These are phyloP conservation scores for Drosophila ochracea DNA, from an alignment of 2,888 invertebrate species.

Conservation along the genomic window DNA sequence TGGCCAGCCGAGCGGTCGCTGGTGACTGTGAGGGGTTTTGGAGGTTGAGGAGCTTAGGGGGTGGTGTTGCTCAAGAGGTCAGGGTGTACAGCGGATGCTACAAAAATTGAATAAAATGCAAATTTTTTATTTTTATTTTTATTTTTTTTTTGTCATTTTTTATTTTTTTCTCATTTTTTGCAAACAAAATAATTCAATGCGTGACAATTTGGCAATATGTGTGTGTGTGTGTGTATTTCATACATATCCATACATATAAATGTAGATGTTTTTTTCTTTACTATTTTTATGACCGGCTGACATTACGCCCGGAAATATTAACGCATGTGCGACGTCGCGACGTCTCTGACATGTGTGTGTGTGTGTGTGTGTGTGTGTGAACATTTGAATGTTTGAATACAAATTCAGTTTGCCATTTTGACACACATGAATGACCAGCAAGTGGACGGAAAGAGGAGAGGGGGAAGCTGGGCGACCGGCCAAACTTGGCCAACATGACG, in stretches of 20 bases:
- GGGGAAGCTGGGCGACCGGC: slow-evolving; percentile 3
- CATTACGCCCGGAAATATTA: slow-evolving; percentile 76
- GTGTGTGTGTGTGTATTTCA: slow-evolving; percentile 4
- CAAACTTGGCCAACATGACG: slow-evolving; percentile 55
- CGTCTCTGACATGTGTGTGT: slow-evolving; percentile 5
- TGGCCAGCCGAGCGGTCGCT: slow-evolving; percentile 50
- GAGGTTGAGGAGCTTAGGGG: neutral
- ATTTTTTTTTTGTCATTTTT: slow-evolving; percentile 27
- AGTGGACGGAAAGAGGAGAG: slow-evolving; percentile 36
- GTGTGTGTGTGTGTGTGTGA: slow-evolving; percentile 29
- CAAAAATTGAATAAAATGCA: slow-evolving; percentile 83
- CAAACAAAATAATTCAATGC: slow-evolving; percentile 80
- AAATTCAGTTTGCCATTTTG: slow-evolving; percentile 79
- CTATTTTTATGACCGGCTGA: slow-evolving; percentile 63
- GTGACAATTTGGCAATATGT: slow-evolving; percentile 71
- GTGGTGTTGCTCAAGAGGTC: slow-evolving; percentile 1
- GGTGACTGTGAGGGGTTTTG: neutral
- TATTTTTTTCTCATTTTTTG: slow-evolving; percentile 26
- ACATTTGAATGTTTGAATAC: slow-evolving; percentile 76
- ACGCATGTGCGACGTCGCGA: slow-evolving; percentile 69
- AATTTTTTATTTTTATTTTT: slow-evolving; percentile 76
- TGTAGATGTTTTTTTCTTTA: slow-evolving; percentile 40
- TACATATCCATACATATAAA: slow-evolving; percentile 11
- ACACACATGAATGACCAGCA: slow-evolving; percentile 79
- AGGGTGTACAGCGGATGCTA: slow-evolving; percentile 36